phyloP scores from a whole-genome alignment of 2,797 vertebrate species.

The Selene dorsalis region DNA sequence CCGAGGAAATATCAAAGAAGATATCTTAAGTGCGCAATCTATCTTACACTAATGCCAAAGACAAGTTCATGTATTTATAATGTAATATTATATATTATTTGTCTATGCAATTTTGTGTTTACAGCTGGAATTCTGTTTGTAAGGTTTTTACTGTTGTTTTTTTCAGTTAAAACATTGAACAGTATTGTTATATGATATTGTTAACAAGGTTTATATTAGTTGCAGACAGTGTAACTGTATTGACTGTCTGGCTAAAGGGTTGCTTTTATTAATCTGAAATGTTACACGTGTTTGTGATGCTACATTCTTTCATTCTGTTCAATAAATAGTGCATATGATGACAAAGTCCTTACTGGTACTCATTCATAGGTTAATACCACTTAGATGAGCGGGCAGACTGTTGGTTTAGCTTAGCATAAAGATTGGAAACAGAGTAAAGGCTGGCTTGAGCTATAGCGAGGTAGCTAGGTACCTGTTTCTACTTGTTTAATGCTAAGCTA shows the following conservation, averaged over 20 bases:
- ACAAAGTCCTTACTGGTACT: not conserved
- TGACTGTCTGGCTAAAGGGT: not conserved
- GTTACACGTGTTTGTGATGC: not conserved
- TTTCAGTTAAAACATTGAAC: not conserved
- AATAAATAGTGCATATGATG: constrained; percentile 24
- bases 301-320: constrained; percentile 22
- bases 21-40: constrained; percentile 19
- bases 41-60: constrained; percentile 29
- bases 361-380: not conserved
- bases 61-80: constrained; percentile 16
- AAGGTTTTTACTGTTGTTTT: not conserved
- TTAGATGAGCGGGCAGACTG: not conserved
- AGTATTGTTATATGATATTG: not conserved
- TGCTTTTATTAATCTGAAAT: not conserved
- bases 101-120: not conserved
- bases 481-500: not conserved
- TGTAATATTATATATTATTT: constrained; percentile 7
- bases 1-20: not conserved
- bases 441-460: not conserved
- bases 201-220: constrained; percentile 33
- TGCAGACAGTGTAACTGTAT: not conserved
- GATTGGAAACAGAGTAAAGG: not conserved
- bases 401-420: constrained; percentile 3
- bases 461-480: not conserved
- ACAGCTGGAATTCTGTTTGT: not conserved